Evolutionary conservation across 30 jellyfish, hydroid and myxozoan genomes (phyloP), one percentile per base, ranked within the genome.

Genomic region (Mastigias papua): DNA sequence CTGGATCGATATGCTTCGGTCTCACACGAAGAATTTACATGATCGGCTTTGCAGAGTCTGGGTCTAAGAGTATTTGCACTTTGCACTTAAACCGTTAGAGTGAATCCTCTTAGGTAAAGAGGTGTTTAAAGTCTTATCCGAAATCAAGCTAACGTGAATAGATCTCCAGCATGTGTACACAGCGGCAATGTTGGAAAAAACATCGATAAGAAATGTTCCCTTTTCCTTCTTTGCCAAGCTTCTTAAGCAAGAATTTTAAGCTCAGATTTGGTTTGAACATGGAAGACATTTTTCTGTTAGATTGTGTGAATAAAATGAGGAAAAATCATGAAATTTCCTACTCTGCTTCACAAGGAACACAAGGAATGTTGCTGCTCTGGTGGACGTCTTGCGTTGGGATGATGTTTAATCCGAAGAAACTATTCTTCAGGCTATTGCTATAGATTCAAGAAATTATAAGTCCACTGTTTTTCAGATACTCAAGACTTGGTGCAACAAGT

Each of bases 21-120:
- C 87, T 42, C 87, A 51, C 76, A 51, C 87, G 83, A 33, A n/a
- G 83, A 33, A 20, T 0, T 34, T 22, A 6, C 26, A 32, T 33
- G 3, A 72, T 72, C 83, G 69, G 83, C 68, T 72, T 72, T 34
- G 57, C 61, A 10, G 37, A 35, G 83, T 32, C 62, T 37, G 78
- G 48, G 31, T 29, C 23, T 50, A 77, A 51, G 66, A 48, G 62
- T 32, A 60, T 21, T 17, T 77, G 13, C 64, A 66, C 69, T 58
- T 54, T 77, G 78, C 2, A 23, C 75, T 29, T 10, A 32, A 29
- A 77, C 88, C 88, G 88, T 77, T 77, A 77, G 63, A 77, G 42
- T 66, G 88, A 77, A 77, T 60, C 78, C 76, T 35, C 76, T 62
- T 54, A 30, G 32, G 17, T 5, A 8, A 75, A 8, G 1, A 21